Percentiles rank a stretch among this genome's conserved stretches.
Evolutionary conservation across 2,888 invertebrate genomes (phyloP).

Genomic region (Cylloceria caligata): DNA sequence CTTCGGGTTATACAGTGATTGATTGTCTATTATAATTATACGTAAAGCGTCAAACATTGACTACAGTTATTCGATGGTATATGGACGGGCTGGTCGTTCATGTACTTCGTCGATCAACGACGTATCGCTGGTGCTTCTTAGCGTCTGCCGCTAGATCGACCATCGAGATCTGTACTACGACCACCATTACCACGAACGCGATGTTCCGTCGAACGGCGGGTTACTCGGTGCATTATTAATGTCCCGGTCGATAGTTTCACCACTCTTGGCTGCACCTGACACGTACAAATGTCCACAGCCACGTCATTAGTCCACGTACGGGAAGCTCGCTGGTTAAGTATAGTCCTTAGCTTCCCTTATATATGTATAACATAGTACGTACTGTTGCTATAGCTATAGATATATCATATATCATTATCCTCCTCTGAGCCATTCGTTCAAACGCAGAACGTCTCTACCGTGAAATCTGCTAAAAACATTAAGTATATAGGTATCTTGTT

Average conservation of each 20-base stretch:
- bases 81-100: constrained; percentile 18
- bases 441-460: constrained; percentile 19
- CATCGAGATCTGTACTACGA: constrained; percentile 45
- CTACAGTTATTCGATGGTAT: constrained; percentile 49
- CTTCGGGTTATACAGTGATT: constrained; percentile 12
- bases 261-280: constrained; percentile 80
- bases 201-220: constrained; percentile 72
- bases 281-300: constrained; percentile 81
- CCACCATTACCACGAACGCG: constrained; percentile 28
- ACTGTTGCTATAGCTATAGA: too few species aligned
- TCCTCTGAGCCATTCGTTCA: neutral
- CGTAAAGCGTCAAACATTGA: constrained; percentile 45
- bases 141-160: constrained; percentile 25
- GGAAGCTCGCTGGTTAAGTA: constrained; percentile 69
- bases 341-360: constrained; percentile 56
- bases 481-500: neutral
- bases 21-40: constrained; percentile 41
- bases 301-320: constrained; percentile 80
- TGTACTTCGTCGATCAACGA: constrained; percentile 57
- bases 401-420: too few species aligned
- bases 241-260: constrained; percentile 81
- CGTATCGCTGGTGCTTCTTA: constrained; percentile 28
- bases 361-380: constrained; percentile 28
- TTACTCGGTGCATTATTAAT: constrained; percentile 81
- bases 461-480: neutral